phyloP scores from a whole-genome alignment of 2,797 vertebrate genomes.

The Xenentodon cancila region DNA sequence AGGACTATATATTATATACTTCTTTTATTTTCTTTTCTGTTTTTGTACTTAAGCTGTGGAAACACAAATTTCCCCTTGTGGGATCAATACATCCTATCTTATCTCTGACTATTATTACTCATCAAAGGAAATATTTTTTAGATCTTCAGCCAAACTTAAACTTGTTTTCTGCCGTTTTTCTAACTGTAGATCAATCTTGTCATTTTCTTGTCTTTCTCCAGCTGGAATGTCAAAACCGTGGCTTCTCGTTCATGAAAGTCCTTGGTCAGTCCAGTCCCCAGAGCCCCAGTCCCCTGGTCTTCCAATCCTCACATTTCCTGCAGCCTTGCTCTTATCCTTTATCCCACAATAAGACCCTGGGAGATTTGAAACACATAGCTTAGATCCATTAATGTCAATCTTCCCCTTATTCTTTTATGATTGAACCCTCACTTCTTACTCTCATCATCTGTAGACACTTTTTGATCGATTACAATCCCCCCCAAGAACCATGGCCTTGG shows the following conservation, averaged over 20 bases:
- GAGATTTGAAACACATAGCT: slow-evolving; percentile 13
- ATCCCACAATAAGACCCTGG: neutral
- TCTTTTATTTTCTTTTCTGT: too few species aligned
- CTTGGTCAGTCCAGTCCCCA: slow-evolving; percentile 6
- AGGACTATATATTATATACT: too few species aligned
- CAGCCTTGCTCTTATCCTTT: neutral
- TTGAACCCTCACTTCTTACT: neutral
- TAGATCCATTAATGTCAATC: neutral
- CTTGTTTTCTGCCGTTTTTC: slow-evolving; percentile 10
- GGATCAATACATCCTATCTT: too few species aligned
- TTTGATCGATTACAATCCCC: neutral
- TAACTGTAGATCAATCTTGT: slow-evolving; percentile 28
- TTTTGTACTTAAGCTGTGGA: too few species aligned
- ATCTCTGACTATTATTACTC: slow-evolving; percentile 29
- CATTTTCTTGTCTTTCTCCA: slow-evolving; percentile 19
- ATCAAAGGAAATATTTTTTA: neutral
- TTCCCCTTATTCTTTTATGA: neutral
- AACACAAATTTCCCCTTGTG: too few species aligned
- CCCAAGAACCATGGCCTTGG: slow-evolving; percentile 66
- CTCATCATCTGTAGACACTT: neutral
- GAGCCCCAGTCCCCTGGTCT: neutral
- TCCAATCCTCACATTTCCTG: slow-evolving; percentile 13
- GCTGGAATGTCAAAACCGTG: slow-evolving; percentile 53
- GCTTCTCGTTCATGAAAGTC: slow-evolving; percentile 17
- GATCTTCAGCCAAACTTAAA: slow-evolving; percentile 1